Evolutionary conservation across 2,113 vertebrate species (phyloP).

Genomic region (Catharus minimus): DNA sequence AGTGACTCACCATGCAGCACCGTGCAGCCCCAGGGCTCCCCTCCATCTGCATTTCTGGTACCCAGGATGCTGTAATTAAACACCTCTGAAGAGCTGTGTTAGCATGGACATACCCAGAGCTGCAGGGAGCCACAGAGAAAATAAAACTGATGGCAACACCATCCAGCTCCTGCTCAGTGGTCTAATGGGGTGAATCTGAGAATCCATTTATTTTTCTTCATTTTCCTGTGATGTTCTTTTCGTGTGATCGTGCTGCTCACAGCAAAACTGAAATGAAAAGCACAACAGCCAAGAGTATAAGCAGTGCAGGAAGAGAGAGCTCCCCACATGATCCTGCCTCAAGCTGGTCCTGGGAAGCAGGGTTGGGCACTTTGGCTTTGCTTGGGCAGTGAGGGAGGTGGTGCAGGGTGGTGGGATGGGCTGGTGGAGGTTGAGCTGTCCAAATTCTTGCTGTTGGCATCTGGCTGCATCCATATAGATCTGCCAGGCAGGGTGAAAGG

Average conservation of each 20-base stretch:
- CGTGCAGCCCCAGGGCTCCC: not conserved
- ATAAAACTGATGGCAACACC: not conserved
- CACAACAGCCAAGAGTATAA: not conserved
- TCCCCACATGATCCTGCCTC: not conserved
- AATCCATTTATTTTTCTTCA: not conserved
- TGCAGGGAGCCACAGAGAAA: not conserved
- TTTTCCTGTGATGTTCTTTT: not conserved
- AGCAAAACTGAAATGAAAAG: not conserved
- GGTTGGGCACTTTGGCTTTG: not conserved
- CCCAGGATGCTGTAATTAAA: not conserved
- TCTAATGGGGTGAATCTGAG: not conserved
- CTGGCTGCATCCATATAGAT: not conserved
- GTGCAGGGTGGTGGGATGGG: not conserved
- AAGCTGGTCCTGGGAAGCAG: not conserved
- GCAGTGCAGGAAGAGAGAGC: not conserved
- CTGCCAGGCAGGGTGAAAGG: accelerated
- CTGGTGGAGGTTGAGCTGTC: not conserved
- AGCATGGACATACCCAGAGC: not conserved
- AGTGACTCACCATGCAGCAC: not conserved
- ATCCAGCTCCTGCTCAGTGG: not conserved
- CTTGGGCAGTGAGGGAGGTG: not conserved
- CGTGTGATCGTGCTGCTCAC: not conserved
- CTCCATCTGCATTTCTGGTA: not conserved
- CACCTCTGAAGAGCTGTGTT: not conserved
- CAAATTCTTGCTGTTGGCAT: not conserved